These are phyloP conservation scores for Geophilus truncorum DNA, from an alignment of 2,888 invertebrate genomes.

Conservation along the genomic window DNA sequence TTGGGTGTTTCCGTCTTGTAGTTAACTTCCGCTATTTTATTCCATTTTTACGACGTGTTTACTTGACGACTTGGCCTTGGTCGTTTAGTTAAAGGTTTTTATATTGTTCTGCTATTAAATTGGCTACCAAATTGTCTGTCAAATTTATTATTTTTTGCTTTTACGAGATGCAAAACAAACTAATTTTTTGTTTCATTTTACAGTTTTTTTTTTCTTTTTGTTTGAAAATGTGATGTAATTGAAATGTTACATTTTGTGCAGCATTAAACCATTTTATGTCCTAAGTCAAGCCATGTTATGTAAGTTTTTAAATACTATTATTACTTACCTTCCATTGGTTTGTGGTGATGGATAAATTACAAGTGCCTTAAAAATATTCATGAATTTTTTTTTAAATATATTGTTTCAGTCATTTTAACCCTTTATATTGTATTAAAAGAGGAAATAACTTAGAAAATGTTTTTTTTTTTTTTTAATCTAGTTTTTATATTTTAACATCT, in stretches of 20 bases:
- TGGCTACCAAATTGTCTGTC: background rate
- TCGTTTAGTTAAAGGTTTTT: background rate
- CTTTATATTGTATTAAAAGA: too few species aligned
- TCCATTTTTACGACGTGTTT: background rate
- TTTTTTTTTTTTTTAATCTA: too few species aligned
- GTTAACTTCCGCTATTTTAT: background rate
- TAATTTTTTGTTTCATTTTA: too few species aligned
- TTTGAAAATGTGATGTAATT: background rate
- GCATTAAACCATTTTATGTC: too few species aligned
- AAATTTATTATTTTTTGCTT: background rate
- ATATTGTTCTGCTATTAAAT: background rate
- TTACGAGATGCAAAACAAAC: background rate
- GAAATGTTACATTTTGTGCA: too few species aligned
- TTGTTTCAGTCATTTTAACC: too few species aligned
- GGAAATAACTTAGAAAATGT: too few species aligned
- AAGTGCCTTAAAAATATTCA: background rate
- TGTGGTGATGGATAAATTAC: background rate
- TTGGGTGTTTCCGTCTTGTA: background rate
- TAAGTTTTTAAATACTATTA: too few species aligned
- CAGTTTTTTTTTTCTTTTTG: background rate
- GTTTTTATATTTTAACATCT: too few species aligned
- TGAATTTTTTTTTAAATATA: background rate
- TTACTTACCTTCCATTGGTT: too few species aligned
- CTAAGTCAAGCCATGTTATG: too few species aligned
- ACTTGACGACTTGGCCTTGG: background rate